Evolutionary conservation across 2,113 vertebrate species (phyloP).

Genomic region (Columba janthina): DNA sequence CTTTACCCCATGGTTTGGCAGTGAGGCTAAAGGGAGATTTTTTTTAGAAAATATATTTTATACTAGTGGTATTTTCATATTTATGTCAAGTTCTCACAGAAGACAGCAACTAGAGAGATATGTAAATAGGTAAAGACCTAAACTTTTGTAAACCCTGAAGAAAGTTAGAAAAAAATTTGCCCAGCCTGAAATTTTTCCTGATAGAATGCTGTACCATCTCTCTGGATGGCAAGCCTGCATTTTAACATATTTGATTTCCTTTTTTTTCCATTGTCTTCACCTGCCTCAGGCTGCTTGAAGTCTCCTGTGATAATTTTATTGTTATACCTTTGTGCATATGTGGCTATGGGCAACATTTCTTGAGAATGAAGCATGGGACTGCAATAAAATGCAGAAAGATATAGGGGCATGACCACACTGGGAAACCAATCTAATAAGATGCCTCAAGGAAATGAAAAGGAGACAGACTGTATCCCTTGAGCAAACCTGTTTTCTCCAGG

Average conservation of each 20-base stretch:
- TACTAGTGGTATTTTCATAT: neutral
- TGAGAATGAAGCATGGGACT: constrained; percentile 58
- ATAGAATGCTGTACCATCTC: constrained; percentile 14
- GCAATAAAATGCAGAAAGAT: constrained; percentile 55
- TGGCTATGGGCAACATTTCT: constrained; percentile 54
- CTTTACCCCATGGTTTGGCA: neutral
- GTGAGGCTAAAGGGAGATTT: neutral
- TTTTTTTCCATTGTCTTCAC: constrained; percentile 36
- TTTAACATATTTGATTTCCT: constrained; percentile 53
- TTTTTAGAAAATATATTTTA: neutral
- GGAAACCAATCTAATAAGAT: constrained; percentile 63
- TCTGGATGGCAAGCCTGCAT: constrained; percentile 28
- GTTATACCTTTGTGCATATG: constrained; percentile 54
- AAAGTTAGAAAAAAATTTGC: neutral
- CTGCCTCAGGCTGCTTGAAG: constrained; percentile 56
- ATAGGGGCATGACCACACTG: constrained; percentile 26
- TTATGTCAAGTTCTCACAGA: neutral
- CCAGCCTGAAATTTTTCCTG: constrained; percentile 51
- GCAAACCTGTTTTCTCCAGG: neutral
- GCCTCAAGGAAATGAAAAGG: constrained; percentile 59
- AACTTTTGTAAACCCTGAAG: neutral
- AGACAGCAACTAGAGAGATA: neutral
- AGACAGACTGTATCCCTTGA: constrained; percentile 34
- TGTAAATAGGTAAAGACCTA: neutral
- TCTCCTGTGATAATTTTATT: constrained; percentile 60